A percentile compares a stretch with the other conserved stretches of the same genome.
phyloP scores from a whole-genome alignment of 2,888 invertebrate species.

The Onthophagus sagittarius region DNA sequence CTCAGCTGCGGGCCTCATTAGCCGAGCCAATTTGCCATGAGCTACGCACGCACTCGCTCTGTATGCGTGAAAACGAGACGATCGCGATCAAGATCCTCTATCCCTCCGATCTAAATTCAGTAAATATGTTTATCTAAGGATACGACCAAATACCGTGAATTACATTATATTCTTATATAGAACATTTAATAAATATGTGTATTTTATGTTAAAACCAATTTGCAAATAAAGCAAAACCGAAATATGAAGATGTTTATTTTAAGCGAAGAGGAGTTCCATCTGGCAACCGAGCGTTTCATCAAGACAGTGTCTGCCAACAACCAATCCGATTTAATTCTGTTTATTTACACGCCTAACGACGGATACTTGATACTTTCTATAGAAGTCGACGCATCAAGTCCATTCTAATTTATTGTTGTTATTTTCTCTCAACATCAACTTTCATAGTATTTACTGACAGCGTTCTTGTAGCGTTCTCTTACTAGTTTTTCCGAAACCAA shows the following conservation, averaged over 20 bases:
- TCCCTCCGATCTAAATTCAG: not conserved
- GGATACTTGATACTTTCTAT: not conserved
- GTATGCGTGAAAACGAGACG: constrained; percentile 22
- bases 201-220: too few species aligned
- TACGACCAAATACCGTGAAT: too few species aligned
- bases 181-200: too few species aligned
- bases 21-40: constrained; percentile 37
- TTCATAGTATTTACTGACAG: too few species aligned
- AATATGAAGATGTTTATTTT: not conserved
- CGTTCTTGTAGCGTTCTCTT: not conserved
- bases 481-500: not conserved
- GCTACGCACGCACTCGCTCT: constrained; percentile 30
- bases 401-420: not conserved
- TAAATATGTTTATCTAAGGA: not conserved
- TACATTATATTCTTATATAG: too few species aligned
- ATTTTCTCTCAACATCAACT: too few species aligned
- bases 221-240: too few species aligned
- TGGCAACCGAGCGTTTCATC: not conserved
- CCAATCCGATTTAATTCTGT: not conserved
- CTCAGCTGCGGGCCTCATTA: constrained; percentile 37
- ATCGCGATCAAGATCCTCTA: not conserved
- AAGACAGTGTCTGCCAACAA: not conserved
- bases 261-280: not conserved
- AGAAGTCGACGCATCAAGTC: not conserved
- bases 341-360: not conserved